Evolutionary conservation across 2,797 vertebrate genomes (phyloP).

Genomic region (Scyliorhinus canicula): DNA sequence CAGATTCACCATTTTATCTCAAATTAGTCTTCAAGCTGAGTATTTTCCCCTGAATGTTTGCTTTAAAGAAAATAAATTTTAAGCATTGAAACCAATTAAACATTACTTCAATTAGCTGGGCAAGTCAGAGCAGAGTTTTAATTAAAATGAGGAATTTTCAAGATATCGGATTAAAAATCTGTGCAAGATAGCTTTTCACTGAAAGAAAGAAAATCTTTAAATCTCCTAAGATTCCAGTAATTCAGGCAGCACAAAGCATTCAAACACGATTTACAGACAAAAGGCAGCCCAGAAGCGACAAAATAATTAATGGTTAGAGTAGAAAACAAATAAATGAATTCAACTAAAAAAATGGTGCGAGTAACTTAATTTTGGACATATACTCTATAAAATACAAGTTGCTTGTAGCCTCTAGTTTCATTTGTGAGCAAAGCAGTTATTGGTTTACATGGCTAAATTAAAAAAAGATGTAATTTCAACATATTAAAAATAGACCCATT

Average conservation of each 20-base stretch:
- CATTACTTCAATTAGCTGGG: background rate
- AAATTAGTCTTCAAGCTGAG: background rate
- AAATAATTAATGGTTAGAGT: background rate
- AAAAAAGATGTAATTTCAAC: constrained; percentile 22
- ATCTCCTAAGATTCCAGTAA: background rate
- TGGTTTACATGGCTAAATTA: constrained; percentile 28
- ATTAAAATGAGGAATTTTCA: background rate
- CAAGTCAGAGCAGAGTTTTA: background rate
- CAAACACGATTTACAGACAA: background rate
- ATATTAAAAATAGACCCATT: constrained; percentile 36
- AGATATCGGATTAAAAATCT: background rate
- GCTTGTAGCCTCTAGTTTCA: constrained; percentile 2
- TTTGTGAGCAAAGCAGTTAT: constrained; percentile 18
- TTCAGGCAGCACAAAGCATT: constrained; percentile 16
- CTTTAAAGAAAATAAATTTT: background rate
- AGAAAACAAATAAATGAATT: background rate
- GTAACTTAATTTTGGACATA: background rate
- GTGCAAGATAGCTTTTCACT: background rate
- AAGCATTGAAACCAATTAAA: constrained; percentile 5
- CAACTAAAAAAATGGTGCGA: background rate
- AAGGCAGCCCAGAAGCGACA: background rate
- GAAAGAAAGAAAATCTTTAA: background rate
- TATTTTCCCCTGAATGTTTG: background rate
- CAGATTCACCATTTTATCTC: constrained; percentile 2
- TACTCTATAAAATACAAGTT: background rate